phyloP scores from a whole-genome alignment of 1,140 invertebrate species.

The Pachyrhynchus sulphureomaculatus region DNA sequence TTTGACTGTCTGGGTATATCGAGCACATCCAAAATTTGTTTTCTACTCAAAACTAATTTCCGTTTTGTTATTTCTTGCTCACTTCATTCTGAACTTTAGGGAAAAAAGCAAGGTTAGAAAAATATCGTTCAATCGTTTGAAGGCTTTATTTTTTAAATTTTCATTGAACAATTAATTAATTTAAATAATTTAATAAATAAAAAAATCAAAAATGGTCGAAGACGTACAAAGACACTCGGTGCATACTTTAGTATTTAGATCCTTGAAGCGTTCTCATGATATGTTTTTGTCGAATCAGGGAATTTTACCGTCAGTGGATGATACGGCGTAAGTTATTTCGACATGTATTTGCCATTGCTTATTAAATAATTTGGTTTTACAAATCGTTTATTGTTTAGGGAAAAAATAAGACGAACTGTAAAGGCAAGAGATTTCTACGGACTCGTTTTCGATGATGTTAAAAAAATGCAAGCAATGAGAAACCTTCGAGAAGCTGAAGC shows the following conservation, averaged over 20 bases:
- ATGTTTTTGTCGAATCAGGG: constrained; percentile 94
- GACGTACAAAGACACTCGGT: constrained; percentile 96
- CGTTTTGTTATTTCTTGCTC: no score
- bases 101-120: no score
- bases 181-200: no score
- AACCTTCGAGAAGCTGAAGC: constrained; percentile 56
- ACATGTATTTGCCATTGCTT: neutral
- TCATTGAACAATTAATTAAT: no score
- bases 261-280: constrained; percentile 95
- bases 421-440: constrained; percentile 90
- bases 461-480: constrained; percentile 62
- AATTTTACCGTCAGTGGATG: constrained; percentile 79
- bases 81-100: no score
- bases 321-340: constrained; percentile 69
- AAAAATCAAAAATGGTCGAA: constrained; percentile 45
- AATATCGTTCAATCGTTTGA: no score
- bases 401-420: constrained; percentile 69
- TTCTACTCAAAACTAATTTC: no score
- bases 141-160: no score
- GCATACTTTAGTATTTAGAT: constrained; percentile 94
- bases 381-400: constrained; percentile 59
- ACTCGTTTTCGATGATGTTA: constrained; percentile 79
- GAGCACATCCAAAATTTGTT: no score
- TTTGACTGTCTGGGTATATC: no score
- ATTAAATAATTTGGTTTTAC: neutral